phyloP scores from a whole-genome alignment of 2,113 vertebrate genomes.

The Eulemur macaco region DNA sequence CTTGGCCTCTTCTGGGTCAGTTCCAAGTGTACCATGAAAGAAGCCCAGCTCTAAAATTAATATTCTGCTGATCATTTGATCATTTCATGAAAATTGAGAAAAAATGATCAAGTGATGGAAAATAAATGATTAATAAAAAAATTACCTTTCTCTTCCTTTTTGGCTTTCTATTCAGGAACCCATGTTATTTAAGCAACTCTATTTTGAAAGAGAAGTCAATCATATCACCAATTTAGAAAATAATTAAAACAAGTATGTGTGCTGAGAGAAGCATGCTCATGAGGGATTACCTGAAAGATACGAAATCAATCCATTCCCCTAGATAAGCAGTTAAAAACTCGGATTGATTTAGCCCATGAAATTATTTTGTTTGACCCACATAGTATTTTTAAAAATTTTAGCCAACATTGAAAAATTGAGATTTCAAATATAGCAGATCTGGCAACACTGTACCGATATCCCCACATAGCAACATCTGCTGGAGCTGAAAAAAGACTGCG shows the following conservation, averaged over 20 bases:
- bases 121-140: background rate
- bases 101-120: background rate
- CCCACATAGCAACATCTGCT: background rate
- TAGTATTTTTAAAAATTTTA: background rate
- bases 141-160: background rate
- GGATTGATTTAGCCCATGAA: background rate
- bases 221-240: background rate
- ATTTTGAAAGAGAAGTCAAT: constrained; percentile 35
- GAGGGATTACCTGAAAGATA: background rate
- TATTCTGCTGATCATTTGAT: background rate
- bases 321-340: background rate
- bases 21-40: background rate
- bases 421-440: background rate
- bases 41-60: constrained; percentile 28
- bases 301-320: background rate
- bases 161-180: constrained; percentile 2
- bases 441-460: background rate
- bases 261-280: background rate
- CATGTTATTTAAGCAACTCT: constrained; percentile 14
- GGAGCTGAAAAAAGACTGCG: background rate
- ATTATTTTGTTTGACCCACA: background rate
- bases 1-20: background rate
- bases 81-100: constrained; percentile 20
- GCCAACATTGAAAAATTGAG: background rate
- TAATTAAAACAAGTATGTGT: background rate